These are phyloP conservation scores for Megalops cyprinoides DNA, from an alignment of 2,797 vertebrate genomes.

Conservation along the genomic window DNA sequence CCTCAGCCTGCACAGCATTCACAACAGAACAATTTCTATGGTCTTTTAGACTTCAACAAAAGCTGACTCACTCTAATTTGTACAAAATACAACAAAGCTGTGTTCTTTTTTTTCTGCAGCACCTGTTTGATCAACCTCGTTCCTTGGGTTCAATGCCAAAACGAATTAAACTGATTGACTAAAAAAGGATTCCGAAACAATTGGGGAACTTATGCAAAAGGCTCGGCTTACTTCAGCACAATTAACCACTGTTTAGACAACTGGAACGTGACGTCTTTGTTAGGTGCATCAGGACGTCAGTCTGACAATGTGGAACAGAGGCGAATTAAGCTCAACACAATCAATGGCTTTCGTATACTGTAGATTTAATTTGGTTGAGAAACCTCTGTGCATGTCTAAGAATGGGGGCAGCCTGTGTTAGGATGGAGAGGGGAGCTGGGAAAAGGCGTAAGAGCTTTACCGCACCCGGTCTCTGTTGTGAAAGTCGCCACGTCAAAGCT, in stretches of 20 bases:
- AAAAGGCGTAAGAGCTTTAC: background rate
- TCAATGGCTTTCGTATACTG: conserved; percentile 47
- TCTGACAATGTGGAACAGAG: conserved; percentile 18
- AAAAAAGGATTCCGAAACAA: conserved; percentile 36
- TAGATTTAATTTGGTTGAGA: conserved; percentile 44
- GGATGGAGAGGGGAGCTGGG: background rate
- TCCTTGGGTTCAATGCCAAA: background rate
- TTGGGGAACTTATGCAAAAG: conserved; percentile 45
- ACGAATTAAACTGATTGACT: conserved; percentile 35
- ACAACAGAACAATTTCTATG: background rate
- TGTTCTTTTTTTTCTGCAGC: background rate
- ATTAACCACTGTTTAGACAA: background rate
- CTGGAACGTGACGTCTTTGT: conserved; percentile 26
- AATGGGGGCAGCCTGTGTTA: background rate
- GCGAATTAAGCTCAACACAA: conserved; percentile 37
- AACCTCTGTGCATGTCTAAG: background rate
- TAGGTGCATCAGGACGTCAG: conserved; percentile 33
- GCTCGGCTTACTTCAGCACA: conserved; percentile 12
- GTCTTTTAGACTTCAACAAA: background rate
- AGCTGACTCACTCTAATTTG: background rate
- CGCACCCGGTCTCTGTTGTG: background rate
- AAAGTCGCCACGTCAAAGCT: background rate
- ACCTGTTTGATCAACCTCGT: background rate
- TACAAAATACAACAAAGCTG: background rate
- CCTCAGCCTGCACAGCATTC: background rate